Conservation (phyloP, 2,113 vertebrate species). For the Polypterus senegalus region DNA sequence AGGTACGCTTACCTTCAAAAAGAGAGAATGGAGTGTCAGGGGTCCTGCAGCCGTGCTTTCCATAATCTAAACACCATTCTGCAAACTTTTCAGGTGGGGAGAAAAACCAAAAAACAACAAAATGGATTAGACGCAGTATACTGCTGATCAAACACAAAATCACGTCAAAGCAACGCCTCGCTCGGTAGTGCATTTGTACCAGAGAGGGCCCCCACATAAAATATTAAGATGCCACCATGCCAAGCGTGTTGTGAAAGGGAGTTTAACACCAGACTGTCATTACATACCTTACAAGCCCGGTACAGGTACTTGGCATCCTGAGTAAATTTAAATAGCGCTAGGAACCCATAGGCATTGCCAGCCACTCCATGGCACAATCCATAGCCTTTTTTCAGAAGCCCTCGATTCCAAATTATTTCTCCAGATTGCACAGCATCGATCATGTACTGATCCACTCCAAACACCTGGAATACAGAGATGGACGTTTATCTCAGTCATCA, state of each 20-base stretch:
- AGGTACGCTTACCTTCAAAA: conserved; percentile 76
- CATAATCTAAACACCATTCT: conserved; percentile 95
- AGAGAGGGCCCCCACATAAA: neutral
- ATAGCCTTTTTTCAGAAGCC: conserved; percentile 85
- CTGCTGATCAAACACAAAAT: neutral
- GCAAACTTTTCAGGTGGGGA: conserved; percentile 65
- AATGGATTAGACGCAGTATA: neutral
- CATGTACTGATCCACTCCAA: conserved; percentile 67
- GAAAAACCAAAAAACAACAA: neutral
- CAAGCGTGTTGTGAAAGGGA: neutral
- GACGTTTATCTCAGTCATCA: too few species aligned
- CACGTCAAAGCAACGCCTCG: neutral
- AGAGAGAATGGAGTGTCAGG: conserved; percentile 91
- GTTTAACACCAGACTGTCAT: neutral
- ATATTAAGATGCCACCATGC: neutral
- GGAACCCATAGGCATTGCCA: conserved; percentile 82
- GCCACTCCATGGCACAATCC: conserved; percentile 85
- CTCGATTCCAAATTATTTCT: conserved; percentile 75
- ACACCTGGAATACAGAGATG: conserved; percentile 48
- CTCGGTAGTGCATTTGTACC: too few species aligned
- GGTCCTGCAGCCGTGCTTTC: conserved; percentile 81
- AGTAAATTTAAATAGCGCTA: conserved; percentile 73
- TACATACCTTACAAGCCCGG: conserved; percentile 81
- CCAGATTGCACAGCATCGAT: conserved; percentile 66
- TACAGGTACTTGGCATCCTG: conserved; percentile 74